phyloP scores from a whole-genome alignment of 2,888 invertebrate genomes.

The Fragum fragum region DNA sequence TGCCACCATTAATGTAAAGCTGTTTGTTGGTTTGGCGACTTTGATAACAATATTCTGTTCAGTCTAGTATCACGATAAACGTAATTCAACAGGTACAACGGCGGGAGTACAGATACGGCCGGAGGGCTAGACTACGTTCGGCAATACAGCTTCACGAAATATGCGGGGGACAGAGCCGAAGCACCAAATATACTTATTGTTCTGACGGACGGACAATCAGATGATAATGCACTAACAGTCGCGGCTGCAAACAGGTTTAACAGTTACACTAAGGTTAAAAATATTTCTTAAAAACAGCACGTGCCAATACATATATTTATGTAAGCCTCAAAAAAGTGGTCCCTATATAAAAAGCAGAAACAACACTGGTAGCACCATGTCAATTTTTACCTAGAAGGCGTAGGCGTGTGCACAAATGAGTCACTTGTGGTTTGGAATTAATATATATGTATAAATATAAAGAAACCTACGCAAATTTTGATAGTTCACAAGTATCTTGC shows the following conservation, averaged over 20 bases:
- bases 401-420: too few relatives aligned
- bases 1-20: too few relatives aligned
- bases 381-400: too few relatives aligned
- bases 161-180: constrained; percentile 78
- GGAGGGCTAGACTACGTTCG: constrained; percentile 6
- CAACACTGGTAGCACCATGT: too few relatives aligned
- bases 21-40: too few relatives aligned
- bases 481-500: too few relatives aligned
- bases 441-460: too few relatives aligned
- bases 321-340: neutral
- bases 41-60: too few relatives aligned
- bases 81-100: neutral
- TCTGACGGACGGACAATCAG: constrained; percentile 84
- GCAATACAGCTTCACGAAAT: neutral
- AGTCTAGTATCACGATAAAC: too few relatives aligned
- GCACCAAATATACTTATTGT: constrained; percentile 81
- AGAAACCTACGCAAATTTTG: too few relatives aligned
- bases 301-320: neutral
- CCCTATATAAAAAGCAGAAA: too few relatives aligned
- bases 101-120: neutral
- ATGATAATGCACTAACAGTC: constrained; percentile 77
- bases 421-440: too few relatives aligned
- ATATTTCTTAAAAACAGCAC: neutral
- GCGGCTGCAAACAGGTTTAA: constrained; percentile 73
- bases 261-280: neutral